Percentiles rank a stretch among this genome's conserved stretches.
These are phyloP conservation scores for Cnemophilus loriae DNA, from an alignment of 2,113 vertebrate genomes.

Conservation along the genomic window DNA sequence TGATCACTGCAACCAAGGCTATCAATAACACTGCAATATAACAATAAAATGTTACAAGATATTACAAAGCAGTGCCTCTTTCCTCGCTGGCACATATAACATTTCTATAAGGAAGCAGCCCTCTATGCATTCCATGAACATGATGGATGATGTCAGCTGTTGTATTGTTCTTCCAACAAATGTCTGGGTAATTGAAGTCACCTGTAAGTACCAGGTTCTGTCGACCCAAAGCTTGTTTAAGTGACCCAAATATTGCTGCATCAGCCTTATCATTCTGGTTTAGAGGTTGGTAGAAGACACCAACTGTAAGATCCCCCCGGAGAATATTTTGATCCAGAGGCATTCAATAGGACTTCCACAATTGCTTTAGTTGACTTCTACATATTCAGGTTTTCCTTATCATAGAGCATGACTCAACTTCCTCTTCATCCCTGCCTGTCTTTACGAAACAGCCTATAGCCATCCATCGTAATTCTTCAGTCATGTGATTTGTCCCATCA, in stretches of 20 bases:
- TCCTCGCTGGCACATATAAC: background rate
- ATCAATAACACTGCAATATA: background rate
- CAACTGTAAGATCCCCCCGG: background rate
- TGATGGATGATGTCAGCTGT: background rate
- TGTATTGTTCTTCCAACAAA: background rate
- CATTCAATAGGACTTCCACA: background rate
- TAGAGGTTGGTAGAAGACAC: background rate
- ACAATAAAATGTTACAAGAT: background rate
- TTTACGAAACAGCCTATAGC: background rate
- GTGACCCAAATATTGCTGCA: background rate
- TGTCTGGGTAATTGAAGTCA: background rate
- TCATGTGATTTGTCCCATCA: background rate
- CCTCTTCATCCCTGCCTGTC: background rate
- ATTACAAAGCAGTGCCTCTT: background rate
- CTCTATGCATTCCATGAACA: background rate
- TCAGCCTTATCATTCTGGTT: background rate
- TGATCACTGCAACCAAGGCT: background rate
- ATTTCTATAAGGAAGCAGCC: background rate
- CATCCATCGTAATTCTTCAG: background rate
- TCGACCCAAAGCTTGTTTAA: background rate
- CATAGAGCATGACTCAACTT: background rate
- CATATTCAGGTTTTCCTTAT: background rate
- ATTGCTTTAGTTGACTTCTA: background rate
- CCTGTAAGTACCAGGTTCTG: background rate
- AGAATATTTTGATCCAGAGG: background rate